These are phyloP conservation scores for Sandelia bainsii DNA, from an alignment of 2,797 vertebrate genomes.

Conservation along the genomic window DNA sequence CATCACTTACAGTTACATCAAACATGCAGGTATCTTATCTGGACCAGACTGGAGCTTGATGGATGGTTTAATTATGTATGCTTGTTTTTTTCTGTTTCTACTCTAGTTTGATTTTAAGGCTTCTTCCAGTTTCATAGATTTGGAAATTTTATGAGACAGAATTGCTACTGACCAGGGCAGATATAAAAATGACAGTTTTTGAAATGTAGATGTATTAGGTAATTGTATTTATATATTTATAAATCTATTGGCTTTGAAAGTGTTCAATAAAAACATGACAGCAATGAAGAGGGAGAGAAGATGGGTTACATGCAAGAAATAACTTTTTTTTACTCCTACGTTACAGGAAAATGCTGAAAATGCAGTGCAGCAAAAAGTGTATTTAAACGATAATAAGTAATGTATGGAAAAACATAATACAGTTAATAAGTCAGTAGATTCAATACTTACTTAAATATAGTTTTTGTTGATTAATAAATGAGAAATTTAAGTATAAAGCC, in stretches of 20 bases:
- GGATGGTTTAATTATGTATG: conserved; percentile 66
- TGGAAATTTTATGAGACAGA: background rate
- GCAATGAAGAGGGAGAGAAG: background rate
- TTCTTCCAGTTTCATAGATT: background rate
- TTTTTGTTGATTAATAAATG: no score
- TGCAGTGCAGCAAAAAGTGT: background rate
- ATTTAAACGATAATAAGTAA: conserved; percentile 7
- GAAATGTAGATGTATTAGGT: background rate
- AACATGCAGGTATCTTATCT: conserved; percentile 58
- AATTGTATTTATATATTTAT: background rate
- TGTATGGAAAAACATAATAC: background rate
- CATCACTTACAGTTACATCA: conserved; percentile 41
- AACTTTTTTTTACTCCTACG: background rate
- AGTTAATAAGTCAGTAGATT: no score
- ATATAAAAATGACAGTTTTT: background rate
- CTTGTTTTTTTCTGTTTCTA: conserved; percentile 27
- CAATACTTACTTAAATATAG: no score
- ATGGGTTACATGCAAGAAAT: conserved; percentile 5
- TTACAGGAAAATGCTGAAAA: no score
- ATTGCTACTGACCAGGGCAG: background rate
- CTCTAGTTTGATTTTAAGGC: conserved; percentile 12
- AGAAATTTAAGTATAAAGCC: background rate
- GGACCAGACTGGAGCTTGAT: conserved; percentile 55
- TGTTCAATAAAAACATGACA: no score
- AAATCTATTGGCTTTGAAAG: background rate